A percentile compares a stretch with the other conserved stretches of the same genome.
Conservation (phyloP, 2,797 vertebrate species). For the Synaphobranchus kaupii region DNA sequence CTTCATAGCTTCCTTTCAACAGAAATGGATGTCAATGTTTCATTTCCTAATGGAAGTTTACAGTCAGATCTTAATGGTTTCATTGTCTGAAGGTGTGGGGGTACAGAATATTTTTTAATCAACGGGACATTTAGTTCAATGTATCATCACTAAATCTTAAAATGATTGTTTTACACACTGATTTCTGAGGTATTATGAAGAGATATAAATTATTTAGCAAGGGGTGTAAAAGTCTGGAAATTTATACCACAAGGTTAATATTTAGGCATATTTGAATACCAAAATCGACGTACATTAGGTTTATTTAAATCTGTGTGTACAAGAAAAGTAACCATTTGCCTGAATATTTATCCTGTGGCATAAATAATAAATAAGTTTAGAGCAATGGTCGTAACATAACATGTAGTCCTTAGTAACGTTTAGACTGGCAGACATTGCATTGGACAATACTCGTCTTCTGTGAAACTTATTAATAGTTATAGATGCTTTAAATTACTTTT, state of each 20-base stretch:
- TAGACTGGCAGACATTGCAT: too few species aligned
- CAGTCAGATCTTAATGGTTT: neutral
- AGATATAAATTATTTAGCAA: neutral
- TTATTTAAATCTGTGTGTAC: neutral
- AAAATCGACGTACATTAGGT: neutral
- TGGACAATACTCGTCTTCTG: too few species aligned
- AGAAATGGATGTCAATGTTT: neutral
- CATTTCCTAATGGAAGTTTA: neutral
- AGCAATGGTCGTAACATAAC: too few species aligned
- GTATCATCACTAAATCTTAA: neutral
- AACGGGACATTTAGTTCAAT: neutral
- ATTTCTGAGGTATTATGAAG: slow-evolving; percentile 6
- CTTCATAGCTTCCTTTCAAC: neutral
- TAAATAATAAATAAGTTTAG: too few species aligned
- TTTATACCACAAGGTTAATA: neutral
- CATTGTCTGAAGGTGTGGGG: neutral
- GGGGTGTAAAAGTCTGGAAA: neutral
- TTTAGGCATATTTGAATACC: neutral
- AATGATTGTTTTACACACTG: neutral
- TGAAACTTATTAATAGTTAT: too few species aligned
- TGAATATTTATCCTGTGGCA: neutral
- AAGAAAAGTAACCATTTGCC: neutral
- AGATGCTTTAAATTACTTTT: too few species aligned
- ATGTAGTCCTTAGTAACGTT: too few species aligned
- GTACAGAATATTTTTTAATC: neutral